Conservation (phyloP, 2,797 vertebrate genomes). For the Huso huso region DNA sequence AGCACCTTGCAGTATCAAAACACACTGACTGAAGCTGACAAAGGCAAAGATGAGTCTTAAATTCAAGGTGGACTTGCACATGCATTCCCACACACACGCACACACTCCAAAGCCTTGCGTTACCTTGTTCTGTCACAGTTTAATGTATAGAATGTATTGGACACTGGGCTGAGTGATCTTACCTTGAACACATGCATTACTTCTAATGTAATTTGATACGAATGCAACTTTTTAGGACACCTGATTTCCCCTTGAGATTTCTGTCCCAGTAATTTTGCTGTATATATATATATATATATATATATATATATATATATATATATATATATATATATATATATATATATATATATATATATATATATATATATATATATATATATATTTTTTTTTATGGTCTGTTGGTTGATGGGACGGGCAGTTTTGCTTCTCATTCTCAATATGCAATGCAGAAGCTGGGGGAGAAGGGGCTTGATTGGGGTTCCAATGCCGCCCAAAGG, state of each 20-base stretch:
- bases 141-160: background rate
- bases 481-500: conserved; percentile 34
- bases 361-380: no score
- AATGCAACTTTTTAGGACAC: background rate
- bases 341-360: no score
- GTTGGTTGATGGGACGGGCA: no score
- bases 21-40: background rate
- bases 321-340: no score
- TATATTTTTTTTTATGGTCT: no score
- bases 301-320: no score
- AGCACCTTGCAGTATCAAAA: background rate
- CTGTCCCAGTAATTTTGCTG: no score
- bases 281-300: no score
- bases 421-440: no score
- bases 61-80: background rate
- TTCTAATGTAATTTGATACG: background rate
- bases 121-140: background rate
- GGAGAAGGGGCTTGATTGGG: conserved; percentile 29
- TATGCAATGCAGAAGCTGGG: conserved; percentile 26
- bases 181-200: no score
- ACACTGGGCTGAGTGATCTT: background rate
- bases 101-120: background rate
- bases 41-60: background rate
- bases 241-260: background rate
- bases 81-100: background rate